Conservation (phyloP, 2,888 invertebrate genomes). For the Zhengitettix transpicula region DNA sequence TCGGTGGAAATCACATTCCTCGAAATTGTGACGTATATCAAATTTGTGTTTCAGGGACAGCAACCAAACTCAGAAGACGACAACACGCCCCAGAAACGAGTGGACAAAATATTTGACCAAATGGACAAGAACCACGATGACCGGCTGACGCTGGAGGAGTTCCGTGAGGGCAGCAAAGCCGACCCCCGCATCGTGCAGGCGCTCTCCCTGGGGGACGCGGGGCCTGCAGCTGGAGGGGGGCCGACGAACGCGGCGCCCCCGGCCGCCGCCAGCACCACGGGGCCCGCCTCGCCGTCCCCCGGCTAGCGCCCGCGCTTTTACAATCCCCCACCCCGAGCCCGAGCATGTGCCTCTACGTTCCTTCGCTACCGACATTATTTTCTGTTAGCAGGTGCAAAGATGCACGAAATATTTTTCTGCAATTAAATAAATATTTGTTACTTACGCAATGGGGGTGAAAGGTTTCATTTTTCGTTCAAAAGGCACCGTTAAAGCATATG, state of each 20-base stretch:
- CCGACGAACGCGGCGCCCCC: not conserved
- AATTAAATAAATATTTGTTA: too few species aligned
- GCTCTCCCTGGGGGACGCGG: conserved; percentile 49
- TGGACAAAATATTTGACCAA: conserved; percentile 96
- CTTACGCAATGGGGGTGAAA: too few species aligned
- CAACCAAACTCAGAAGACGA: conserved; percentile 77
- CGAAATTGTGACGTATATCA: too few species aligned
- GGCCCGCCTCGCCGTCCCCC: conserved; percentile 5
- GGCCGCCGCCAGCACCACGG: not conserved
- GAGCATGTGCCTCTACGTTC: too few species aligned
- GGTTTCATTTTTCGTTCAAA: too few species aligned
- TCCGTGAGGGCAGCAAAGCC: conserved; percentile 93
- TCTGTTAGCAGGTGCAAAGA: too few species aligned
- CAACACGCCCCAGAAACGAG: conserved; percentile 86
- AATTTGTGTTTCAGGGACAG: conserved; percentile 46
- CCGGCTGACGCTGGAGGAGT: conserved; percentile 85
- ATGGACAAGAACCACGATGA: conserved; percentile 99
- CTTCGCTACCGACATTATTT: too few species aligned
- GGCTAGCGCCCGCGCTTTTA: conserved; percentile 4
- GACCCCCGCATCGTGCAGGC: conserved; percentile 97
- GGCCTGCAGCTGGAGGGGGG: conserved; percentile 2
- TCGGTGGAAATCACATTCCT: too few species aligned
- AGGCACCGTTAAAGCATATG: too few species aligned
- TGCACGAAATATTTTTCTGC: too few species aligned
- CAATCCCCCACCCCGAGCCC: not conserved